Evolutionary conservation across 2,113 vertebrate species (phyloP).

Genomic region (Lepidiolamprologus cunningtoni): DNA sequence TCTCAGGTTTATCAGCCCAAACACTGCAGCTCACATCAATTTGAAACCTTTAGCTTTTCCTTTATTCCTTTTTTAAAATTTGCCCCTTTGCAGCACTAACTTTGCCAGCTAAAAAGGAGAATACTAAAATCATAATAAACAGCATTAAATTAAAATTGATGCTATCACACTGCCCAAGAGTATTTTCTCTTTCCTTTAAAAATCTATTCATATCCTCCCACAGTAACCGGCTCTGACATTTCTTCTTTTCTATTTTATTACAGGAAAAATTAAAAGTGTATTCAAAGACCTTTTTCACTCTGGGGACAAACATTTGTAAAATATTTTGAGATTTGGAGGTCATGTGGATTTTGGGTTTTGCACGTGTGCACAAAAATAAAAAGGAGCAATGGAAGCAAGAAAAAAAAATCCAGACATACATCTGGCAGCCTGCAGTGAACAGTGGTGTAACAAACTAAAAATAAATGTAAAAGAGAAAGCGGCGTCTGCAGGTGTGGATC

Average conservation of each 20-base stretch:
- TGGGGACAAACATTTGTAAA: background rate
- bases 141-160: background rate
- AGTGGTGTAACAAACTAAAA: background rate
- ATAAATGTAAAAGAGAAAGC: background rate
- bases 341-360: fast-evolving
- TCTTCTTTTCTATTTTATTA: background rate
- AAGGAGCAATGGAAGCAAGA: background rate
- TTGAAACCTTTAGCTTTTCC: background rate
- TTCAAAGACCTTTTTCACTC: background rate
- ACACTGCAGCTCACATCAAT: fast-evolving
- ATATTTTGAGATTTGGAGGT: background rate
- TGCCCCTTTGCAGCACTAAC: background rate
- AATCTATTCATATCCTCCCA: background rate
- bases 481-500: background rate
- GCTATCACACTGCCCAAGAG: background rate
- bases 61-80: fast-evolving
- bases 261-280: background rate
- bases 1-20: background rate
- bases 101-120: background rate
- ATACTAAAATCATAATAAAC: background rate
- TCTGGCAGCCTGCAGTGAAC: background rate
- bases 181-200: background rate
- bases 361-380: background rate
- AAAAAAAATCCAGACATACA: background rate
- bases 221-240: background rate